These are phyloP conservation scores for Pantelozetes paolii DNA, from an alignment of 2,888 invertebrate species.

Conservation along the genomic window DNA sequence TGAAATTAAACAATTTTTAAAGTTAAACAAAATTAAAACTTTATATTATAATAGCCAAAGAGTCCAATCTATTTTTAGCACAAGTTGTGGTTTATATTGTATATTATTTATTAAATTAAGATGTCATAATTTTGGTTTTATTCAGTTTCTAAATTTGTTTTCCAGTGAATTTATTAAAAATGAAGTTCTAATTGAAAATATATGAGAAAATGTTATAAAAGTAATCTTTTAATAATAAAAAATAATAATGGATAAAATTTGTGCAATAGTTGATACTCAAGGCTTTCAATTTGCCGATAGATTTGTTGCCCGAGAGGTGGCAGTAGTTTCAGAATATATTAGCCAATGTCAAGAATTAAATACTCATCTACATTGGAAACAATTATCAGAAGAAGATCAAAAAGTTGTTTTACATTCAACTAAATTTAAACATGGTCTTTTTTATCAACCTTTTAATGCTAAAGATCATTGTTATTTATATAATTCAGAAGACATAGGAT, in stretches of 20 bases:
- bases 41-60: background rate
- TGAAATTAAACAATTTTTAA: background rate
- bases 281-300: conserved; percentile 1
- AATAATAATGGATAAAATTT: background rate
- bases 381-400: background rate
- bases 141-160: background rate
- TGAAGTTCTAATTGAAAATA: background rate
- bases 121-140: background rate
- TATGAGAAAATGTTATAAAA: background rate
- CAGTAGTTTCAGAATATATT: background rate
- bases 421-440: background rate
- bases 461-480: background rate
- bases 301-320: conserved; percentile 2
- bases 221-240: background rate
- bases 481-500: background rate
- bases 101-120: background rate
- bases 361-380: background rate
- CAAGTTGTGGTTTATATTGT: background rate
- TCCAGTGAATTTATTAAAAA: background rate
- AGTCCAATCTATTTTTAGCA: background rate
- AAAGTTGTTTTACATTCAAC: background rate
- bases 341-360: background rate
- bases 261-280: background rate
- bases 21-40: background rate
- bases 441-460: background rate